phyloP scores from a whole-genome alignment of 1,140 invertebrate genomes.

The Thaumetopoea pityocampa region DNA sequence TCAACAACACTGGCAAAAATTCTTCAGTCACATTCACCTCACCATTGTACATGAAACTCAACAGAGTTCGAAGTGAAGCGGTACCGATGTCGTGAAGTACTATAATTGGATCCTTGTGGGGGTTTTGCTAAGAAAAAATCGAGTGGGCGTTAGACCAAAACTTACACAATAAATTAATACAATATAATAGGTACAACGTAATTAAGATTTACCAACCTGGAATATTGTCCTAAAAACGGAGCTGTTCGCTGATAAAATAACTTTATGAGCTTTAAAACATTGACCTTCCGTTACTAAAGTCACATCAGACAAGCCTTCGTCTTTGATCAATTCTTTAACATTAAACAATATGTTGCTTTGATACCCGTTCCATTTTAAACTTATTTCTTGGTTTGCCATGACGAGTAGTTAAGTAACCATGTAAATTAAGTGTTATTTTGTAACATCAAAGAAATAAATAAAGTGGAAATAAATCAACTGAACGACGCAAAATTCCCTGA shows the following conservation, averaged over 20 bases:
- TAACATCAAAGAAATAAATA: neutral
- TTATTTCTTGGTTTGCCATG: conserved; percentile 78
- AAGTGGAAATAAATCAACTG: conserved; percentile 6
- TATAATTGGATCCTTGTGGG: conserved; percentile 81
- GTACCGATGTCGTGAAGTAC: conserved; percentile 81
- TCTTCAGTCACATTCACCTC: conserved; percentile 82
- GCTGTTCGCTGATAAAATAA: conserved; percentile 84
- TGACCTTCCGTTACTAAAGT: conserved; percentile 83
- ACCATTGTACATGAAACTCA: conserved; percentile 82
- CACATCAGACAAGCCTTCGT: conserved; percentile 82
- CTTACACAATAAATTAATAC: conserved; percentile 5
- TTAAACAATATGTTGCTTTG: conserved; percentile 79
- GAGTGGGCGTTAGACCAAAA: conserved; percentile 45
- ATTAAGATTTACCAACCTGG: conserved; percentile 68
- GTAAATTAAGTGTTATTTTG: too few relatives aligned
- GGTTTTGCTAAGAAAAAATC: conserved; percentile 77
- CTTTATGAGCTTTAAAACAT: conserved; percentile 82
- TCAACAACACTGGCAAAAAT: conserved; percentile 78
- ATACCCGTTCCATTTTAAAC: conserved; percentile 82
- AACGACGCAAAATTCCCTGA: conserved; percentile 10
- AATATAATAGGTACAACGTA: conserved; percentile 1
- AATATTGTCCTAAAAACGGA: conserved; percentile 83
- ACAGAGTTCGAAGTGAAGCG: conserved; percentile 76
- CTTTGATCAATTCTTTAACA: conserved; percentile 80
- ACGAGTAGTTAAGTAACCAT: conserved; percentile 12